phyloP scores from a whole-genome alignment of 2,797 vertebrate species.

The Sebastes itinus region DNA sequence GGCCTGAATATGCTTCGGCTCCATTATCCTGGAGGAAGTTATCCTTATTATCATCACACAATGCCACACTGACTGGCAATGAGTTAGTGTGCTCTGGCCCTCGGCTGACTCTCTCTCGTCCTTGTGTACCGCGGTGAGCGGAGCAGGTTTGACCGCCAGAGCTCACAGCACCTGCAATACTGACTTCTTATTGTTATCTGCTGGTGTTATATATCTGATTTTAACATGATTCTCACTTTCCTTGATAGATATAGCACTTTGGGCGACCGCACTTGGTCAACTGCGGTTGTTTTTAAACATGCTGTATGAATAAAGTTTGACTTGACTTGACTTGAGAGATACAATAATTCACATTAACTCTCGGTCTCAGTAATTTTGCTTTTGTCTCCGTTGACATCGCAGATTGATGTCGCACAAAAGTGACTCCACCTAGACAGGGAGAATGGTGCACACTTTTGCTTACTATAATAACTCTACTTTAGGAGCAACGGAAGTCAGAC shows the following conservation, averaged over 20 bases:
- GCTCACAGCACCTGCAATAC: background rate
- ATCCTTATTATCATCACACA: constrained; percentile 82
- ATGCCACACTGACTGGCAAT: constrained; percentile 73
- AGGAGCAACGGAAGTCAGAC: no score
- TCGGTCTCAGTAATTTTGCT: background rate
- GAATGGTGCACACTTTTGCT: no score
- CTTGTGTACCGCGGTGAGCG: background rate
- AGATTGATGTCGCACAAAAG: no score
- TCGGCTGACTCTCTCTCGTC: constrained; percentile 29
- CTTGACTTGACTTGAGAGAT: no score
- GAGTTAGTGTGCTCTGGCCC: constrained; percentile 53
- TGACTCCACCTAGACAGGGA: no score
- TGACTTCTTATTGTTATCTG: background rate
- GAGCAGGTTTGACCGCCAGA: constrained; percentile 29
- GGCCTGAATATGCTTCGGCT: constrained; percentile 75
- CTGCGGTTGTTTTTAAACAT: no score
- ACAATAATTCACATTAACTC: background rate
- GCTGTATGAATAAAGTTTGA: no score
- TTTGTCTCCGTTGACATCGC: no score
- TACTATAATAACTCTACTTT: no score
- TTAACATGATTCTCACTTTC: background rate
- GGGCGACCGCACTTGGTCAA: accelerated
- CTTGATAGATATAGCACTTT: background rate
- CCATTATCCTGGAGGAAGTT: constrained; percentile 83
- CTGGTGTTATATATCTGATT: background rate